Percentiles rank a stretch among this genome's conserved stretches.
phyloP scores from a whole-genome alignment of 2,888 invertebrate species.

The Epistrophe eligans region DNA sequence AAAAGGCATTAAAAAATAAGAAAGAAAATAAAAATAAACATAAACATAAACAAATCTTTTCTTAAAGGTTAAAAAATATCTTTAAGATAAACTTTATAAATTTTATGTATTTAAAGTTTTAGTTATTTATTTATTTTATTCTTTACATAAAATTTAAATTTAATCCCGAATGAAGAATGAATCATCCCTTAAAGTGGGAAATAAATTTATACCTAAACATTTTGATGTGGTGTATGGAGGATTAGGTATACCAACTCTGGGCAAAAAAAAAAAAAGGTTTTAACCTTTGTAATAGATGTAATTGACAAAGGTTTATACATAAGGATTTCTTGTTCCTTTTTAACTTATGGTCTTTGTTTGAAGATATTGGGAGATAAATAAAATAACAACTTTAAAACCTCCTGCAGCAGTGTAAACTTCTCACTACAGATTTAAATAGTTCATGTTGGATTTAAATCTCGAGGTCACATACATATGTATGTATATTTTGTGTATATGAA shows the following conservation, averaged over 20 bases:
- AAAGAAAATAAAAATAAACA: not conserved
- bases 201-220: not conserved
- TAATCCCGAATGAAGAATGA: conserved; percentile 54
- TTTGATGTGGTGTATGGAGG: too few species aligned
- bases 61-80: conserved; percentile 15
- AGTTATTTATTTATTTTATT: not conserved
- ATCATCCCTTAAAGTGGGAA: conserved; percentile 25
- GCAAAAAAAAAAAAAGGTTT: not conserved
- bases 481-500: too few species aligned
- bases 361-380: not conserved
- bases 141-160: conserved; percentile 34
- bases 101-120: conserved; percentile 18
- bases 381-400: not conserved
- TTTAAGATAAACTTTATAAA: not conserved
- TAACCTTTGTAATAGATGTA: not conserved
- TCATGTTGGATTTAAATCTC: too few species aligned
- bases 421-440: too few species aligned
- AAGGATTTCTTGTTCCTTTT: too few species aligned
- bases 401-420: too few species aligned
- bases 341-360: too few species aligned
- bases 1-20: conserved; percentile 23
- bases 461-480: too few species aligned
- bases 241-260: not conserved
- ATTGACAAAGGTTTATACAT: too few species aligned
- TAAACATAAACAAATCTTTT: conserved; percentile 6